These are phyloP conservation scores for Siphonodentalium dalli DNA, from an alignment of 2,888 invertebrate genomes.

Conservation along the genomic window DNA sequence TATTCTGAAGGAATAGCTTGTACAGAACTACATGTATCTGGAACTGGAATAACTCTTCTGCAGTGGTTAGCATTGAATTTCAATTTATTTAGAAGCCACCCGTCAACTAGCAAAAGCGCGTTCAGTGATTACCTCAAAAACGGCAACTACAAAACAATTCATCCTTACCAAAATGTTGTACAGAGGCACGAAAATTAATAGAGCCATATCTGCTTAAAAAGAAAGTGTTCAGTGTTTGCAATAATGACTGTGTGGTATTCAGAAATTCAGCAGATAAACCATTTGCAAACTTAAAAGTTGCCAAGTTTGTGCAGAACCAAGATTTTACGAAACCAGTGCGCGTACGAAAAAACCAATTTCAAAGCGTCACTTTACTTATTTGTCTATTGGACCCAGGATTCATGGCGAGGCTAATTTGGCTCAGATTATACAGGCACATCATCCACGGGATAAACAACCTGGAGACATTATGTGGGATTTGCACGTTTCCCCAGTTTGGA, in stretches of 20 bases:
- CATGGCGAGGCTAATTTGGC: conserved; percentile 2
- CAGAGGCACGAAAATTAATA: not conserved
- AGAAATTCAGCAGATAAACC: no score
- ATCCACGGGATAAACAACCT: not conserved
- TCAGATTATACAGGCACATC: not conserved
- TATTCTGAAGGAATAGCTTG: not conserved
- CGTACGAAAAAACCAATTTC: no score
- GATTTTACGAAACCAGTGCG: no score
- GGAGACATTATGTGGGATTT: conserved; percentile 4
- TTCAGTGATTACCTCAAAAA: not conserved
- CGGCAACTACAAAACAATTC: not conserved
- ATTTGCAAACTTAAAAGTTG: no score
- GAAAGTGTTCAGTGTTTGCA: not conserved
- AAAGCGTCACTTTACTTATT: no score
- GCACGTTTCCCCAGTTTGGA: conserved; percentile 1
- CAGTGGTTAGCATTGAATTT: not conserved
- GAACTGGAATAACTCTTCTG: not conserved
- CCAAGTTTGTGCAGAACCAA: no score
- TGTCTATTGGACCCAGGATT: not conserved
- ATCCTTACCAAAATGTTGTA: not conserved
- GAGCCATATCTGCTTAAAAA: not conserved
- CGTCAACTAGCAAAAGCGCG: not conserved
- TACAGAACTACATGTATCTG: not conserved
- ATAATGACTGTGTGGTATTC: not conserved
- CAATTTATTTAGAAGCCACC: not conserved